Base-by-base conservation (phyloP, 2,113 vertebrate species). In the Myrmophylax atrothorax region DNA sequence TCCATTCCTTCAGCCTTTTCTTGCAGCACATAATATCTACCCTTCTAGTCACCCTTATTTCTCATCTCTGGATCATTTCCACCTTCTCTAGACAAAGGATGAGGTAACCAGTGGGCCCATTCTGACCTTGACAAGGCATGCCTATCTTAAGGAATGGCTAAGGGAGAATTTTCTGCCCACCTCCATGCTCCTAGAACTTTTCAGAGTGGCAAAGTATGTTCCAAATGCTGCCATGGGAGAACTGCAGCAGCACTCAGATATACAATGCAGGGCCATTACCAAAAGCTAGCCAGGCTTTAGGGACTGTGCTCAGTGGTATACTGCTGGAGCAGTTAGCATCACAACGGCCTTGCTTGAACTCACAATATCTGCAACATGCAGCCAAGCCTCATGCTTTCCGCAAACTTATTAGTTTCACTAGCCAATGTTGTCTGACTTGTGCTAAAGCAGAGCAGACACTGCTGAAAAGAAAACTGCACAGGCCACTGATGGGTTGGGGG, bases 391-490 rank as follows among this genome's bases (percentile, higher is more conserved):
- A 1, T 11, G 52, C 62, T 83, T 84, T 88, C 70, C 62, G 37
- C 40, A 50, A 38, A 31, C 42, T 59, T 35, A 10, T 3, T n/a
- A 14, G 9, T 67, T 91, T 59, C 33, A 72, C 52, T 35, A 66
- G 26, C 18, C 10, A 25, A 1, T 9, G 6, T 50, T 60, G 37
- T 40, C 60, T 0, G 0, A 16, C 24, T 56, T 5, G 12, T 46
- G 55, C 20, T 50, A 35, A 52, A 1, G 0, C 33, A 7, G 22
- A 72, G 58, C 56, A 59, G 64, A 16, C 35, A 2, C 31, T 58
- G 19, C 66, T 42, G 63, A 53, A 76, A 12, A 62, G 10, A 31
- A 68, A 63, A 64, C 58, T 37, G 38, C 52, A 25, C 25, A 24
- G 72, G 63, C 18, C 63, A 52, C 58, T 42, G 52, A 12, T 0